These are phyloP conservation scores for Brachyalestes nurse DNA, from an alignment of 2,797 vertebrate genomes.

Conservation along the genomic window DNA sequence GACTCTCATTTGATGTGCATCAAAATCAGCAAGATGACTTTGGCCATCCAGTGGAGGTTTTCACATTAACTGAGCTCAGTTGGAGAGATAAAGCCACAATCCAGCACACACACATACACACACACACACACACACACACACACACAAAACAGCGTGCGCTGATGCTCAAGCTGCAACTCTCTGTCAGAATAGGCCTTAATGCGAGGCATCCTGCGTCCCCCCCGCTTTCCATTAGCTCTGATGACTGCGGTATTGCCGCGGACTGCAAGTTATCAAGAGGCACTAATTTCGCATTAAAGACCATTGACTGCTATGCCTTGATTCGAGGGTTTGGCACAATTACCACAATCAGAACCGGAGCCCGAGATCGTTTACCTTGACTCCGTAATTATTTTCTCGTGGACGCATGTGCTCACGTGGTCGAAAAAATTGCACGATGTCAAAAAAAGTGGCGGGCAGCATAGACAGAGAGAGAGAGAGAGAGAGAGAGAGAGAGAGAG, in stretches of 20 bases:
- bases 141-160: conserved; percentile 67
- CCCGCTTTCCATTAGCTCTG: conserved; percentile 83
- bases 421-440: conserved; percentile 76
- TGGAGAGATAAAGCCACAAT: conserved; percentile 73
- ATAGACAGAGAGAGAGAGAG: not conserved
- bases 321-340: conserved; percentile 99
- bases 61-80: conserved; percentile 62
- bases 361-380: conserved; percentile 98
- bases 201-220: conserved; percentile 66
- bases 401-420: conserved; percentile 54
- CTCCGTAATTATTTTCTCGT: conserved; percentile 92
- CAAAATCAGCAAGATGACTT: conserved; percentile 45
- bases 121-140: conserved; percentile 36
- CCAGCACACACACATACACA: conserved; percentile 51
- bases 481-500: conserved; percentile 10
- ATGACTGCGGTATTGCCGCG: conserved; percentile 93
- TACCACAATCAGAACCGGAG: conserved; percentile 99
- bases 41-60: conserved; percentile 46
- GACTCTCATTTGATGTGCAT: not conserved
- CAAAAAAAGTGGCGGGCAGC: conserved; percentile 66
- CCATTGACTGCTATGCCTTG: conserved; percentile 99
- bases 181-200: conserved; percentile 80
- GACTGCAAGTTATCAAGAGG: conserved; percentile 99
- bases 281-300: conserved; percentile 99
- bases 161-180: conserved; percentile 69